Conservation (phyloP, 2,113 vertebrate species). For the Anhinga anhinga region DNA sequence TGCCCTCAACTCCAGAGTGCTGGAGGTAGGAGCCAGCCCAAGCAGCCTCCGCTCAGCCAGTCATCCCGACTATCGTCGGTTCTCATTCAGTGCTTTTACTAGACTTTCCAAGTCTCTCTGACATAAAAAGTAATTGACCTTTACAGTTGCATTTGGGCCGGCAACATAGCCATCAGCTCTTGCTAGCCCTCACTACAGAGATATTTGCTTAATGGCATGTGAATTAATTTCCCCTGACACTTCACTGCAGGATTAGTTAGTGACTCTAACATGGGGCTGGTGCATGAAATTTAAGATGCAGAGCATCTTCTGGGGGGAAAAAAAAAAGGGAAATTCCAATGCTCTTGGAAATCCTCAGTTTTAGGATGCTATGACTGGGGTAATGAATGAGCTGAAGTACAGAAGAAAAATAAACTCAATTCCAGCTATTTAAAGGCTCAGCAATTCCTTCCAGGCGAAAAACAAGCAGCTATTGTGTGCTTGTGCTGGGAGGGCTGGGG, state of each 20-base stretch:
- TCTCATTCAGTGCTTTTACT: background rate
- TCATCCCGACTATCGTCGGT: accelerated
- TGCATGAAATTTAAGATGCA: background rate
- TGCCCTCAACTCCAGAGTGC: background rate
- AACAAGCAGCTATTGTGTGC: constrained; percentile 46
- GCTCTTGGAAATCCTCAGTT: background rate
- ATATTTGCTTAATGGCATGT: background rate
- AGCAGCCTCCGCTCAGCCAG: background rate
- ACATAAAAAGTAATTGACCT: background rate
- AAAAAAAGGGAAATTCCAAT: background rate
- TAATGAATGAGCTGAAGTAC: background rate
- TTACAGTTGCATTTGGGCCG: background rate
- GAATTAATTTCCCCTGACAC: background rate
- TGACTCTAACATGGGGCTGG: background rate
- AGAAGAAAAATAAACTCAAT: constrained; percentile 16
- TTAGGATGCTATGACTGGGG: background rate
- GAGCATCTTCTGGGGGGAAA: background rate
- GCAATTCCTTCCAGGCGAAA: background rate
- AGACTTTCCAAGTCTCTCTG: background rate
- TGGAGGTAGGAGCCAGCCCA: background rate
- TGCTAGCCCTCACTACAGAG: background rate
- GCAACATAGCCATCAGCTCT: background rate
- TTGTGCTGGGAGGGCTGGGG: background rate
- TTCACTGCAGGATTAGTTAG: background rate
- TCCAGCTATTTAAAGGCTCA: constrained; percentile 36